Evolutionary conservation across 2,888 invertebrate genomes (phyloP).

Genomic region (Anagyrus pseudococci): DNA sequence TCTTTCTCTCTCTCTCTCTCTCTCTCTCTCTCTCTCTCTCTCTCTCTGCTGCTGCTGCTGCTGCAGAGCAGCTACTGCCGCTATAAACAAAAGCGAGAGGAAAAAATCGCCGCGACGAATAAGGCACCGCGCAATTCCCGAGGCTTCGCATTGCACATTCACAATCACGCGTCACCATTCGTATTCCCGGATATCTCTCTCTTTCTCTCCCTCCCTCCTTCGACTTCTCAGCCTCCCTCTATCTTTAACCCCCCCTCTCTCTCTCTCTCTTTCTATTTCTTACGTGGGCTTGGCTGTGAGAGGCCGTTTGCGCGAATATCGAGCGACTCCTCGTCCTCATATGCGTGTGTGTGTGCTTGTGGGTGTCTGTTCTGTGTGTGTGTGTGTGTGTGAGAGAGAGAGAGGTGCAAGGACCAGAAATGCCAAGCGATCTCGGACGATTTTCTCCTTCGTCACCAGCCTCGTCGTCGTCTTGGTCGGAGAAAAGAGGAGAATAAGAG

Average conservation of each 20-base stretch:
- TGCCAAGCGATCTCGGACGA: conserved; percentile 15
- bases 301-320: conserved; percentile 15
- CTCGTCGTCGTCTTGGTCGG: too few species aligned
- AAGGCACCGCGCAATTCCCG: conserved; percentile 46
- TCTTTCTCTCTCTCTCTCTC: too few species aligned
- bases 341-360: too few species aligned
- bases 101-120: conserved; percentile 44
- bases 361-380: too few species aligned
- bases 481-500: too few species aligned
- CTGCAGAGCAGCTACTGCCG: neutral
- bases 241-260: neutral
- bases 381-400: too few species aligned
- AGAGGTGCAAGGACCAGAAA: too few species aligned
- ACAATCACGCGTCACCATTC: conserved; percentile 30
- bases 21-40: too few species aligned
- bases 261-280: neutral
- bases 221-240: neutral
- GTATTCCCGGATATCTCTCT: conserved; percentile 18
- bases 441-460: conserved; percentile 7
- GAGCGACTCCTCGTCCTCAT: too few species aligned
- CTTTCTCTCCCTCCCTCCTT: neutral
- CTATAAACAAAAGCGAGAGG: conserved; percentile 44
- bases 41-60: conserved; percentile 32
- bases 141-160: conserved; percentile 36
- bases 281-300: too few species aligned